Conservation (phyloP, 1,140 invertebrate species). For the Halictus rubicundus region DNA sequence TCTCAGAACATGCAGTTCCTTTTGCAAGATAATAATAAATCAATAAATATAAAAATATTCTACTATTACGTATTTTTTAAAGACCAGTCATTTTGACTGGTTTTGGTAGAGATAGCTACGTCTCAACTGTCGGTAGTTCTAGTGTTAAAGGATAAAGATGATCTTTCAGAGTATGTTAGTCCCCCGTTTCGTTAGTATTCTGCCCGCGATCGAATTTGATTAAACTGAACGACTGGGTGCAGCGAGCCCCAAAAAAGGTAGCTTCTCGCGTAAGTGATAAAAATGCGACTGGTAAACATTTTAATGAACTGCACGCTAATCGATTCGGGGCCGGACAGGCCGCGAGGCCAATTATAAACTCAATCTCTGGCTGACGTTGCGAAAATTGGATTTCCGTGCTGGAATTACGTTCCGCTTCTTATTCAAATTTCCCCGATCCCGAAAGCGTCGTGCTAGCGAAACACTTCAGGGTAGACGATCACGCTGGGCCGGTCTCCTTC, state of each 20-base stretch:
- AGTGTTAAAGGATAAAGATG: too few species aligned
- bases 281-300: conserved; percentile 33
- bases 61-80: too few species aligned
- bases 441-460: neutral
- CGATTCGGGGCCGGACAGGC: conserved; percentile 17
- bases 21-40: too few species aligned
- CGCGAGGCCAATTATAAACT: conserved; percentile 46
- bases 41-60: too few species aligned
- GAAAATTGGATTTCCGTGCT: conserved; percentile 38
- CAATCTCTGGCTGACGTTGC: conserved; percentile 40
- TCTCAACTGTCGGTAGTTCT: too few species aligned
- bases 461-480: neutral
- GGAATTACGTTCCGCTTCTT: conserved; percentile 34
- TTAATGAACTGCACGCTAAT: conserved; percentile 41
- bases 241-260: neutral
- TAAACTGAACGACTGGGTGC: neutral
- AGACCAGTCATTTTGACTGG: too few species aligned
- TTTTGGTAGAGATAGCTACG: too few species aligned
- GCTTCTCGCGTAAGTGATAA: neutral
- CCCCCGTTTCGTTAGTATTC: neutral
- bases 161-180: too few species aligned
- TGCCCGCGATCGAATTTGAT: neutral
- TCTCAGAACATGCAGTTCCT: too few species aligned
- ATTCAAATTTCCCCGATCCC: conserved; percentile 37
- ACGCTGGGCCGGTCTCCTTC: neutral